Conservation (phyloP, 2,888 invertebrate species). For the Diploptera punctata region DNA sequence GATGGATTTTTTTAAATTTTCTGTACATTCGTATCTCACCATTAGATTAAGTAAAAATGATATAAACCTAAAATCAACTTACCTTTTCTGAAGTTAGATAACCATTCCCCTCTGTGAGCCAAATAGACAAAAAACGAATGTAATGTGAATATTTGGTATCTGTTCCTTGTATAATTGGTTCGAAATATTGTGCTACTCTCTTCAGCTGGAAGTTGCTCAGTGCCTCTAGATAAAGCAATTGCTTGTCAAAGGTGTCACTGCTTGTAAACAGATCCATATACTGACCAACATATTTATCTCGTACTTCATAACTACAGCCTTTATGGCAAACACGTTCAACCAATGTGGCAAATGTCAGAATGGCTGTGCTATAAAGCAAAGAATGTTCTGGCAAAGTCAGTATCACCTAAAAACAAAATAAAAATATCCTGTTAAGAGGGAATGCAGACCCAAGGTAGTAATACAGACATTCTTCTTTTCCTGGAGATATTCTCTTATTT, state of each 20-base stretch:
- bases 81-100: too few relatives aligned
- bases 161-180: conserved; percentile 57
- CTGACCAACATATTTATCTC: conserved; percentile 73
- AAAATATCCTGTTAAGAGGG: too few relatives aligned
- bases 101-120: too few relatives aligned
- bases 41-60: too few relatives aligned
- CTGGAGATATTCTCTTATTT: too few relatives aligned
- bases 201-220: conserved; percentile 69
- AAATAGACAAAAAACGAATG: conserved; percentile 71
- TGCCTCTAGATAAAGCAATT: conserved; percentile 75
- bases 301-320: conserved; percentile 65
- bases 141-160: conserved; percentile 55
- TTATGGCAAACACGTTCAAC: conserved; percentile 66
- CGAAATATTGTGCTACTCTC: conserved; percentile 60
- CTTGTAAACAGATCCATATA: conserved; percentile 72
- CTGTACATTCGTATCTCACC: too few relatives aligned
- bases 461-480: too few relatives aligned
- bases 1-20: too few relatives aligned
- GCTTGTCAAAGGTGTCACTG: conserved; percentile 68
- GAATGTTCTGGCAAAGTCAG: conserved; percentile 47
- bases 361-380: conserved; percentile 64
- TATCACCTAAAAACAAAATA: conserved; percentile 49
- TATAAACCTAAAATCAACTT: too few relatives aligned
- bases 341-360: conserved; percentile 72
- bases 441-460: too few relatives aligned